Evolutionary conservation across 2,113 vertebrate genomes (phyloP).

Genomic region (Ciconia maguari): DNA sequence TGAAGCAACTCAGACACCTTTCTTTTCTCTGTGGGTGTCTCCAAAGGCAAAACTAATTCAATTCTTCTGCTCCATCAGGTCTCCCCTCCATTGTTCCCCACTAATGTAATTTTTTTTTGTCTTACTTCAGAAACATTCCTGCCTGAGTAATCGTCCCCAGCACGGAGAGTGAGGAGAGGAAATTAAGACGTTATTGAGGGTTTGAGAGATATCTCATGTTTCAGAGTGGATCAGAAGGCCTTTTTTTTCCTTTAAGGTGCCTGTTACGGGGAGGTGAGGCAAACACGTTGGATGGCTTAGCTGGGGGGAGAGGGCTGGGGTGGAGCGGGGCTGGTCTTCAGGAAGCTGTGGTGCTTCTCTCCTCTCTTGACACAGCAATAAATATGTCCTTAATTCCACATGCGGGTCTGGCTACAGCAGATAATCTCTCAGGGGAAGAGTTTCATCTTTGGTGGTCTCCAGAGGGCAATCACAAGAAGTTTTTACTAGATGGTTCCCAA

Average conservation of each 20-base stretch:
- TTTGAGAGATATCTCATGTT: constrained; percentile 51
- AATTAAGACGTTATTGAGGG: constrained; percentile 55
- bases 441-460: not conserved
- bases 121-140: constrained; percentile 66
- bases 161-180: not conserved
- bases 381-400: not conserved
- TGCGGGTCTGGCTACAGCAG: not conserved
- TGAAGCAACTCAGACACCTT: constrained; percentile 21
- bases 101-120: constrained; percentile 42
- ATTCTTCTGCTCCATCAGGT: constrained; percentile 33
- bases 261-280: constrained; percentile 54
- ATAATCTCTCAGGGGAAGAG: not conserved
- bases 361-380: not conserved
- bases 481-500: not conserved
- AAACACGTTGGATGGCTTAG: constrained; percentile 39
- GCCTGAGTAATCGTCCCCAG: constrained; percentile 42
- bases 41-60: constrained; percentile 57
- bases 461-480: not conserved
- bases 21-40: constrained; percentile 7
- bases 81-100: constrained; percentile 39
- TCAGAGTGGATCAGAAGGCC: constrained; percentile 1
- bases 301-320: not conserved
- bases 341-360: not conserved
- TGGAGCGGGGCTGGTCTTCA: not conserved
- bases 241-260: not conserved